Conservation (phyloP, 2,113 vertebrate genomes). For the Procavia capensis region DNA sequence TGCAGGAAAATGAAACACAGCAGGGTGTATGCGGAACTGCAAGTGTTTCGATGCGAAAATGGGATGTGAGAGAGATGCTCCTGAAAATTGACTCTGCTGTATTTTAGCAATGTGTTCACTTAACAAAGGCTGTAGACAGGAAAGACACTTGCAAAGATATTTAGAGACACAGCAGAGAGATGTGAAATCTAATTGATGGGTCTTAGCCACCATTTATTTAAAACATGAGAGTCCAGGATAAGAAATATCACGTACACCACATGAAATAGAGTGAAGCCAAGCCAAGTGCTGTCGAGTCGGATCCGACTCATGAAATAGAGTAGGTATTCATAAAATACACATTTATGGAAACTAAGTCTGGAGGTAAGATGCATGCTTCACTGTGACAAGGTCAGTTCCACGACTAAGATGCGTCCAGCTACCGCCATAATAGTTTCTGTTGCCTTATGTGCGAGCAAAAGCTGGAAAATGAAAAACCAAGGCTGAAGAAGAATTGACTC, state of each 20-base stretch:
- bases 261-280: background rate
- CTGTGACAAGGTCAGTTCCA: background rate
- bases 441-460: no score
- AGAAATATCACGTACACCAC: background rate
- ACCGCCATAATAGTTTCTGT: no score
- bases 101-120: background rate
- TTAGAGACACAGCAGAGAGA: background rate
- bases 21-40: background rate
- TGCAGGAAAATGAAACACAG: background rate
- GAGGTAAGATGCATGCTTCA: background rate
- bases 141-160: background rate
- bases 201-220: constrained; percentile 27
- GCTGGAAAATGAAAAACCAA: no score
- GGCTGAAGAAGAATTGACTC: no score
- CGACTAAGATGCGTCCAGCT: no score
- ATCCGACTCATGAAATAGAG: background rate
- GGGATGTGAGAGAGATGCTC: background rate
- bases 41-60: background rate
- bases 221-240: background rate
- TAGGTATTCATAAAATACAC: background rate
- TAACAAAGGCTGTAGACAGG: background rate
- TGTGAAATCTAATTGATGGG: background rate
- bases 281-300: no score
- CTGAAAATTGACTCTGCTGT: background rate
- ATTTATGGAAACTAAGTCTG: background rate